Base-by-base conservation (phyloP, 2,888 invertebrate species). In the Galerucella pusilla region DNA sequence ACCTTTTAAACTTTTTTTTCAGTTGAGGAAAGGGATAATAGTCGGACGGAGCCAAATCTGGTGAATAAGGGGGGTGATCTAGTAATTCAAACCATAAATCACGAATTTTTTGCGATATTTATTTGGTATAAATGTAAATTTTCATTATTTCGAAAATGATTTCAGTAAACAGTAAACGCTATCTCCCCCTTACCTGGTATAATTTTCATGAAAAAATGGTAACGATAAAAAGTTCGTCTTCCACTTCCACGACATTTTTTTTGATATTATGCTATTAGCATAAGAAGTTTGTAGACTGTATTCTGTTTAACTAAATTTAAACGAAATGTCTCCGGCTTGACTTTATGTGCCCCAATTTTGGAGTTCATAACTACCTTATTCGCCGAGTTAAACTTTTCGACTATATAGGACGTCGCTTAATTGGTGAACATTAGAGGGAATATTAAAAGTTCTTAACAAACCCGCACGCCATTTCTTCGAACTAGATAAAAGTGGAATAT, bases 371-470 rank as follows among this genome's bases (percentile, higher is more conserved):
- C 61, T 61, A 61, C 35, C 61, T 61, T 61, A 61, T 61, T 61
- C 35, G 12, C 35, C 6, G 35, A 61, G 14, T 28, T 61, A 61
- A 61, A 61, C 35, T 61, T 61, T 42, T 61, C 35, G 35, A 35
- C 28, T 61, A 61, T 35, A 61, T 35, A 14, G 49, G 14, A 61
- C 61, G 35, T 35, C 14, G 61, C 61, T 35, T 61, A 61, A 61
- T 61, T 61, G 61, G 35, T 2, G n/a, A 61, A 61, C 61, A 61
- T 61, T 61, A 35, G 35, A 61, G 61, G 35, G 35, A 35, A 35
- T 61, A 61, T 61, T 35, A 61, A 61, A 61, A 61, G 61, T 61
- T 61, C 12, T 61, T 61, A 61, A 61, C 61, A 61, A 61, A 61
- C 61, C 61, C 35, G 11, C 61, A 61, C 35, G 35, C 61, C 7